These are phyloP conservation scores for Bellardia pandia DNA, from an alignment of 2,888 invertebrate species.

Conservation along the genomic window DNA sequence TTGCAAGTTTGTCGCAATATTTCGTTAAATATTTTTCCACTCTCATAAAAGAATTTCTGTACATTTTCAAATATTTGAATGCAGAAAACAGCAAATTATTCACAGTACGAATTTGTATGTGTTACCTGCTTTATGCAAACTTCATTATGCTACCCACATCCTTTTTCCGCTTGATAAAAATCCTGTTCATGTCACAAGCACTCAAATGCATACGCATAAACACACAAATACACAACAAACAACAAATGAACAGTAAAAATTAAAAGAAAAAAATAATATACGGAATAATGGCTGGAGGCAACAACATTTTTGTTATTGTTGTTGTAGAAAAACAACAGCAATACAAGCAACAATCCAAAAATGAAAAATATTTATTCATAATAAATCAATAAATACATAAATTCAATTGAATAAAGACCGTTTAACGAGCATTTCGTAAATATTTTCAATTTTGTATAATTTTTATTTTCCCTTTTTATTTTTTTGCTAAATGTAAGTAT, in stretches of 20 bases:
- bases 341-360: neutral
- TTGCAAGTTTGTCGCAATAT: too few relatives aligned
- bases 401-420: slow-evolving; percentile 22
- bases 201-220: neutral
- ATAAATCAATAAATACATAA: neutral
- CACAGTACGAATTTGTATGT: neutral
- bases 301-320: neutral
- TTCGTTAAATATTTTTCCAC: too few relatives aligned
- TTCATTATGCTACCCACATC: neutral
- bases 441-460: neutral
- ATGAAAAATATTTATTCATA: neutral
- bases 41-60: too few relatives aligned
- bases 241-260: neutral
- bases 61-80: too few relatives aligned
- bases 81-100: too few relatives aligned
- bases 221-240: neutral
- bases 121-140: neutral
- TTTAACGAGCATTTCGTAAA: slow-evolving; percentile 2
- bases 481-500: neutral
- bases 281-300: slow-evolving; percentile 3
- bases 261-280: neutral
- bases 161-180: neutral
- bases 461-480: neutral
- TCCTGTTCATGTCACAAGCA: neutral
- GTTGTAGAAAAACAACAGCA: neutral